Evolutionary conservation across 2,113 vertebrate species (phyloP).

Genomic region (Zosterops lateralis): DNA sequence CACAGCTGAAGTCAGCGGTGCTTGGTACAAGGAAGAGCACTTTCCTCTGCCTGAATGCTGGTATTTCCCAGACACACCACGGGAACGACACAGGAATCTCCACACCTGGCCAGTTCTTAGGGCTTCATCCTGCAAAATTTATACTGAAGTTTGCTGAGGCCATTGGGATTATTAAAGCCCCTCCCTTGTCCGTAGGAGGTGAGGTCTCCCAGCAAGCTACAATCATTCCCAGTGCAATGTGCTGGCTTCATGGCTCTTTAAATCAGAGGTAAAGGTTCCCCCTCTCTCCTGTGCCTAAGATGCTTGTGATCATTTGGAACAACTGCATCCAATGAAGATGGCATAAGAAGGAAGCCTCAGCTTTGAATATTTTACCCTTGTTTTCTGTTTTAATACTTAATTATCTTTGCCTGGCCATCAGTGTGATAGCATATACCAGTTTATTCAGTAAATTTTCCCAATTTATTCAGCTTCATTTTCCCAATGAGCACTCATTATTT

Average conservation of each 20-base stretch:
- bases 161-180: neutral
- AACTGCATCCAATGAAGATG: neutral
- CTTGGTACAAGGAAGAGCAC: slow-evolving; percentile 39
- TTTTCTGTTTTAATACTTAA: neutral
- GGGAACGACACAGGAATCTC: neutral
- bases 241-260: neutral
- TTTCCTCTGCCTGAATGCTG: slow-evolving; percentile 1
- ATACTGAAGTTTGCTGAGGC: neutral
- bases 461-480: neutral
- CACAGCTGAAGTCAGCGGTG: neutral
- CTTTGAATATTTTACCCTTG: neutral
- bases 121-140: neutral
- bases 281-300: neutral
- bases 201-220: neutral
- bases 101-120: neutral
- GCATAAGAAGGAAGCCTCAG: neutral
- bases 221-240: neutral
- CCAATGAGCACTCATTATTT: slow-evolving; percentile 55
- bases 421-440: neutral
- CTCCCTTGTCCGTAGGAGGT: neutral
- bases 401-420: neutral
- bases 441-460: slow-evolving; percentile 17
- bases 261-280: neutral
- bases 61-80: neutral
- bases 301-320: neutral